These are phyloP conservation scores for Zaprionus ornatus DNA, from an alignment of 1,140 invertebrate genomes.

Conservation along the genomic window DNA sequence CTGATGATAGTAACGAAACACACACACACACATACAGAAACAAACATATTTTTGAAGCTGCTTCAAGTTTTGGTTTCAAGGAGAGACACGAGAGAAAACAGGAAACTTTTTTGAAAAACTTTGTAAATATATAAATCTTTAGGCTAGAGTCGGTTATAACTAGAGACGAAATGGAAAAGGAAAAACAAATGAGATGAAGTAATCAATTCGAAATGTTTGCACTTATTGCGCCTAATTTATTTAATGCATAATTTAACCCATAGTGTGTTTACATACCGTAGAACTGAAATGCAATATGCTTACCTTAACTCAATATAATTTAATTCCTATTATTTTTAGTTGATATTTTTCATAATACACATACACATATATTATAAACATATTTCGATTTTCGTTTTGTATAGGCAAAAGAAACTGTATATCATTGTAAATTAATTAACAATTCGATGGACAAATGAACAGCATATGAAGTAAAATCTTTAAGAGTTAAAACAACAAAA, in stretches of 20 bases:
- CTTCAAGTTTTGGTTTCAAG: constrained; percentile 72
- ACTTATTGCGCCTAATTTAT: constrained; percentile 75
- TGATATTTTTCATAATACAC: constrained; percentile 34
- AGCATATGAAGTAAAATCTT: constrained; percentile 59
- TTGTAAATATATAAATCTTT: constrained; percentile 63
- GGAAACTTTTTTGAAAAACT: constrained; percentile 40
- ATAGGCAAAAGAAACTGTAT: constrained; percentile 59
- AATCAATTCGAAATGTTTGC: constrained; percentile 64
- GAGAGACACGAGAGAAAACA: constrained; percentile 26
- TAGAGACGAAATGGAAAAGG: constrained; percentile 9
- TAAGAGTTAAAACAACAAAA: constrained; percentile 50
- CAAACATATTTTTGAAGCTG: constrained; percentile 60
- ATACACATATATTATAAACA: constrained; percentile 12
- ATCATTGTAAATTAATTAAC: constrained; percentile 74
- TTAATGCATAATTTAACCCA: constrained; percentile 46
- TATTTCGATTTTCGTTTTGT: constrained; percentile 23
- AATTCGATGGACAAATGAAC: constrained; percentile 24
- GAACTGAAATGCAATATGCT: constrained; percentile 80
- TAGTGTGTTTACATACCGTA: constrained; percentile 69
- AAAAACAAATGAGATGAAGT: constrained; percentile 30
- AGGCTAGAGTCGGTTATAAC: constrained; percentile 23
- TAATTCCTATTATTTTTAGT: constrained; percentile 77
- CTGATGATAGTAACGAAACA: constrained; percentile 26
- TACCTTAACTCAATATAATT: constrained; percentile 78
- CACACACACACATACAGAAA: constrained; percentile 7